Evolutionary conservation across 2,888 invertebrate species (phyloP).

Genomic region (Apodemia mormo): DNA sequence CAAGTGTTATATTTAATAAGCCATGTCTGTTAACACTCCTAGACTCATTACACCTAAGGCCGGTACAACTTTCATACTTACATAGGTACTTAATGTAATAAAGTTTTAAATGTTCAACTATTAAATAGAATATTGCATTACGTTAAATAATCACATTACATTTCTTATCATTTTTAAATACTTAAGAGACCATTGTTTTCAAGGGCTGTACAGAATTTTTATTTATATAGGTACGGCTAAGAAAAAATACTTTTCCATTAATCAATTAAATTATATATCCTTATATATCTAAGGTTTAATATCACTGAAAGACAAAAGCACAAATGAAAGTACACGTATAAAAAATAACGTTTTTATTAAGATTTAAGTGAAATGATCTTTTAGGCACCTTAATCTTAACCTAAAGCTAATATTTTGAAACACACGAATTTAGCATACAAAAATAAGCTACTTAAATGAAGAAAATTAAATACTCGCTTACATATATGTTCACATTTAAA

Average conservation of each 20-base stretch:
- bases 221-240: background rate
- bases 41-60: constrained; percentile 73
- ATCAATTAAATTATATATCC: background rate
- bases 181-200: background rate
- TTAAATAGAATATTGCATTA: constrained; percentile 64
- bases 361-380: constrained; percentile 46
- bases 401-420: constrained; percentile 46
- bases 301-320: constrained; percentile 18
- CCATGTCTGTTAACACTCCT: constrained; percentile 63
- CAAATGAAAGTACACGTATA: constrained; percentile 22
- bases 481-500: constrained; percentile 24
- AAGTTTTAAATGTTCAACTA: constrained; percentile 70
- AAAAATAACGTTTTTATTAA: constrained; percentile 22
- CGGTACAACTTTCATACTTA: constrained; percentile 72
- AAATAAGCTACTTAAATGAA: constrained; percentile 3
- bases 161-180: constrained; percentile 30
- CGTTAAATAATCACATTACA: constrained; percentile 59
- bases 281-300: background rate
- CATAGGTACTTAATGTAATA: constrained; percentile 74
- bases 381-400: constrained; percentile 73
- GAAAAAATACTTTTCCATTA: background rate
- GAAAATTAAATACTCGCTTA: background rate
- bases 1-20: constrained; percentile 65
- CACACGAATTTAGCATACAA: constrained; percentile 15
- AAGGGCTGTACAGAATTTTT: background rate